Conservation (phyloP, 2,888 invertebrate species). For the Calliopum simillimum region DNA sequence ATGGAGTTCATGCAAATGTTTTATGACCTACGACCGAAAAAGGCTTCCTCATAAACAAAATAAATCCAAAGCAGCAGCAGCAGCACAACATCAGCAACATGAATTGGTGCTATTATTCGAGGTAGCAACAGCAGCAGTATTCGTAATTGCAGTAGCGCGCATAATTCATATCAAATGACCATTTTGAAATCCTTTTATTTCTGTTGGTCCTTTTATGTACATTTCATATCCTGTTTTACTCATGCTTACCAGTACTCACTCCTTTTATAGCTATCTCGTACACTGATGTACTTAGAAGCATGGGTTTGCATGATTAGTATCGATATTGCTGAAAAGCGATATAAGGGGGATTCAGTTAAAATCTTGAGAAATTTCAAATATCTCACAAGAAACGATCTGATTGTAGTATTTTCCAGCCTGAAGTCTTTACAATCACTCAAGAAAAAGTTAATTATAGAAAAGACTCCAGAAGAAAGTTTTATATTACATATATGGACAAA, state of each 20-base stretch:
- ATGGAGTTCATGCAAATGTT: slow-evolving; percentile 54
- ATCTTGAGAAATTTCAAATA: no score
- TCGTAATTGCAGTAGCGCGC: slow-evolving; percentile 64
- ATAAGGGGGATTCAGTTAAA: no score
- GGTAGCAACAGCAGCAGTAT: slow-evolving; percentile 40
- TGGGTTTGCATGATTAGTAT: slow-evolving; percentile 5
- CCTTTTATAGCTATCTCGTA: slow-evolving; percentile 12
- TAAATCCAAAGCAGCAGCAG: slow-evolving; percentile 19
- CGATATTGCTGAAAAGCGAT: no score
- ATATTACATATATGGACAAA: no score
- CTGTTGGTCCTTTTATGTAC: slow-evolving; percentile 50
- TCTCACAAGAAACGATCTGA: no score
- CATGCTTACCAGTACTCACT: slow-evolving; percentile 29
- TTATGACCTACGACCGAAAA: slow-evolving; percentile 41
- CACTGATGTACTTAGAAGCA: not conserved
- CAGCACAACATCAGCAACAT: slow-evolving; percentile 12
- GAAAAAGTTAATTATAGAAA: no score
- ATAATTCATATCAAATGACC: slow-evolving; percentile 67
- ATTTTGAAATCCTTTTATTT: slow-evolving; percentile 67
- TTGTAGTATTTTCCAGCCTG: no score
- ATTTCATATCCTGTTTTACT: slow-evolving; percentile 37
- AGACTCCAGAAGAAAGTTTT: no score
- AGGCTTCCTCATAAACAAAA: slow-evolving; percentile 39
- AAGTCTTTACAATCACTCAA: no score
- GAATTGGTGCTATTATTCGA: slow-evolving; percentile 5